Evolutionary conservation across 2,797 vertebrate species (phyloP).

Genomic region (Poecilia velifera): DNA sequence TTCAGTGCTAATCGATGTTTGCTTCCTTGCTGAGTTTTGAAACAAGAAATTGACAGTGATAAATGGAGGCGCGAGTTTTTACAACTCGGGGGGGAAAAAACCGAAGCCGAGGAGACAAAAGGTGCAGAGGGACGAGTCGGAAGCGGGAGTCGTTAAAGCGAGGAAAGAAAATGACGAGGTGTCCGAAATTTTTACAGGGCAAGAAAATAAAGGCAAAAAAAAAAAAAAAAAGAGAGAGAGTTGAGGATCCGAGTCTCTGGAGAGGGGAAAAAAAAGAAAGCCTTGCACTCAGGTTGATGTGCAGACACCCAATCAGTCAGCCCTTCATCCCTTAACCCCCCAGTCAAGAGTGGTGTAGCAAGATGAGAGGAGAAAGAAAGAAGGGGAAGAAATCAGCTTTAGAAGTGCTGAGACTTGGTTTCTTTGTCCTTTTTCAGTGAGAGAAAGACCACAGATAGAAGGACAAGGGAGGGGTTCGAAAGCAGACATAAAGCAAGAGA

Average conservation of each 20-base stretch:
- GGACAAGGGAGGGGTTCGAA: constrained; percentile 30
- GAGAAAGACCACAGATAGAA: constrained; percentile 31
- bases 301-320: constrained; percentile 64
- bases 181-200: constrained; percentile 29
- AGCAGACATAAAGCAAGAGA: constrained; percentile 21
- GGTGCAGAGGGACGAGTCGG: constrained; percentile 18
- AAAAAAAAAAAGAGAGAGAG: constrained; percentile 11
- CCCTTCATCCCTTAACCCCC: constrained; percentile 64
- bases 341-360: constrained; percentile 43
- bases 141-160: constrained; percentile 22
- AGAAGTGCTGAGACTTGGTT: constrained; percentile 67
- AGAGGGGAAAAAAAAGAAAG: constrained; percentile 38
- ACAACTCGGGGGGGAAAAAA: constrained; percentile 1
- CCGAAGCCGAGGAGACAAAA: constrained; percentile 29
- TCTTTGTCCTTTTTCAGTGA: constrained; percentile 28
- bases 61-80: constrained; percentile 57
- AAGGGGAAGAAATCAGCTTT: constrained; percentile 46
- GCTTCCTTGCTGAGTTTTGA: constrained; percentile 69
- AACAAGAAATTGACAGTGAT: constrained; percentile 73
- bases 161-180: constrained; percentile 14
- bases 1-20: constrained; percentile 64
- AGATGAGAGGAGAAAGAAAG: constrained; percentile 51
- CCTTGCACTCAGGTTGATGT: constrained; percentile 48
- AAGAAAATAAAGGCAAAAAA: constrained; percentile 5
- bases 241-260: constrained; percentile 25